Evolutionary conservation across 2,797 vertebrate species (phyloP).

Genomic region (Esox lucius): DNA sequence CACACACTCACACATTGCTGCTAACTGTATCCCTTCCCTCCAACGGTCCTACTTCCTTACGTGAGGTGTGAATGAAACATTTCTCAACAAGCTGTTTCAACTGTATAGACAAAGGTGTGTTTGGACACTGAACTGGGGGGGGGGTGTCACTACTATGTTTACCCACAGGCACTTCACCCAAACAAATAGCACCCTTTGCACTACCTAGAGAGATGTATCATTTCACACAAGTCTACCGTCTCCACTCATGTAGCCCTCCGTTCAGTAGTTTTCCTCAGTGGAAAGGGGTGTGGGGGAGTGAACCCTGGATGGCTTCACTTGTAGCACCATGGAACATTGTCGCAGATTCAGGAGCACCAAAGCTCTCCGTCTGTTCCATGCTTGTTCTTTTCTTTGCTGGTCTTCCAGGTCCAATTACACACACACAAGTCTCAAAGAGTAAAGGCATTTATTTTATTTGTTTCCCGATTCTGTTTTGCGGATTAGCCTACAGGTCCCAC

Average conservation of each 20-base stretch:
- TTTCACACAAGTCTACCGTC: not conserved
- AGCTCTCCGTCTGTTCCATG: not conserved
- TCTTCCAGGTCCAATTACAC: too few relatives aligned
- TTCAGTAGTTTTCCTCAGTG: not conserved
- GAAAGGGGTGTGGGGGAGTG: too few relatives aligned
- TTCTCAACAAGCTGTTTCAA: too few relatives aligned
- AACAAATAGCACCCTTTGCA: not conserved
- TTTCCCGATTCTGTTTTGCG: too few relatives aligned
- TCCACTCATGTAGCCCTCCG: not conserved
- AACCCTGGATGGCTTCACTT: conserved; percentile 2
- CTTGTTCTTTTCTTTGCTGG: too few relatives aligned
- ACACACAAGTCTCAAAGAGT: too few relatives aligned
- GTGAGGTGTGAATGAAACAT: too few relatives aligned
- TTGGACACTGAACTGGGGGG: not conserved
- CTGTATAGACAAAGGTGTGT: not conserved
- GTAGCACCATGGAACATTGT: not conserved
- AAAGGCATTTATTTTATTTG: too few relatives aligned
- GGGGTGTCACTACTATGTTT: conserved; percentile 1
- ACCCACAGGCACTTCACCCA: conserved; percentile 6
- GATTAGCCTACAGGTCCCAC: too few relatives aligned
- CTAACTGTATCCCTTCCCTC: too few relatives aligned
- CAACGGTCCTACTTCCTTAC: too few relatives aligned
- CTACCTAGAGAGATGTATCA: not conserved
- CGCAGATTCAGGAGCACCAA: not conserved
- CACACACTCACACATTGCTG: too few relatives aligned